Evolutionary conservation across 2,797 vertebrate genomes (phyloP).

Genomic region (Chelon labrosus): DNA sequence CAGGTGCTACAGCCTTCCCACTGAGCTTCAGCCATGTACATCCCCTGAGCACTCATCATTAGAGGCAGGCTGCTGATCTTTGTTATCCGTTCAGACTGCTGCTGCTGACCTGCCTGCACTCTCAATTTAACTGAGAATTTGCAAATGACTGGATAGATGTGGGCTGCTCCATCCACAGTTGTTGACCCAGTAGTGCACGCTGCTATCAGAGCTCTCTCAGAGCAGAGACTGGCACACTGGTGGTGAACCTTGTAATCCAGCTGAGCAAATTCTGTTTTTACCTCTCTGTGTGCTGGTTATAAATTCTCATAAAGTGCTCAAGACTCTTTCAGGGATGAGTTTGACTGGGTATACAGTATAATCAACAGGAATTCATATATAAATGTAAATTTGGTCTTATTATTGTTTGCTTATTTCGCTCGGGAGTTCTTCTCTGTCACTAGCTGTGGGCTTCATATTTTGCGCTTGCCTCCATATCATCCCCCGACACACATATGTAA

Average conservation of each 20-base stretch:
- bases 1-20: conserved; percentile 47
- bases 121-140: conserved; percentile 77
- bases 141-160: conserved; percentile 72
- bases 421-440: conserved; percentile 14
- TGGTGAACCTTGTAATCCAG: conserved; percentile 53
- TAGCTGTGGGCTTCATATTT: conserved; percentile 35
- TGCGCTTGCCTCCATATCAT: conserved; percentile 8
- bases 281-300: conserved; percentile 11
- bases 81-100: conserved; percentile 69
- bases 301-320: conserved; percentile 10
- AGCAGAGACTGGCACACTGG: conserved; percentile 25
- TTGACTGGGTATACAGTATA: neutral
- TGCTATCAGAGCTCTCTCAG: conserved; percentile 20
- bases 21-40: conserved; percentile 40
- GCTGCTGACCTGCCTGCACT: conserved; percentile 57
- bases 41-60: conserved; percentile 68
- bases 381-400: conserved; percentile 23
- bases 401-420: conserved; percentile 36
- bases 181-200: conserved; percentile 52
- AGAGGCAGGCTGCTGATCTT: conserved; percentile 75
- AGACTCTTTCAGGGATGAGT: conserved; percentile 13
- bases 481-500: no score
- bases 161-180: conserved; percentile 32
- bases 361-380: conserved; percentile 3
- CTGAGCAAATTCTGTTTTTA: conserved; percentile 48